Evolutionary conservation across 2,888 invertebrate genomes (phyloP).

Genomic region (Imbricaverruca yamaguchii): DNA sequence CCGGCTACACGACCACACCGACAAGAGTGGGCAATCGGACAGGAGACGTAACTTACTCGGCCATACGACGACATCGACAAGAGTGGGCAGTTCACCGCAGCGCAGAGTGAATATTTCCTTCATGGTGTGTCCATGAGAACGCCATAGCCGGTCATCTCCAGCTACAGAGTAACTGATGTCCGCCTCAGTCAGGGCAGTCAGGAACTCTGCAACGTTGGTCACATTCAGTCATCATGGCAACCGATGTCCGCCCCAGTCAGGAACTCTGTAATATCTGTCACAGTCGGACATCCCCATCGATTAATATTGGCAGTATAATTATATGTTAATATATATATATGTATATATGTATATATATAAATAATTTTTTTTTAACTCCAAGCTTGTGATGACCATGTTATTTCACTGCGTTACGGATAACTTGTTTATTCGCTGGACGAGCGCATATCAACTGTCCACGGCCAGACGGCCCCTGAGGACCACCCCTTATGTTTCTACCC

Average conservation of each 20-base stretch:
- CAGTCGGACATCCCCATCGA: no score
- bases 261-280: no score
- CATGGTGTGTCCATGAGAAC: slow-evolving; percentile 88
- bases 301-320: neutral
- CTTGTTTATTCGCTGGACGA: no score
- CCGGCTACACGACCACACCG: no score
- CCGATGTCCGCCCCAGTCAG: slow-evolving; percentile 21
- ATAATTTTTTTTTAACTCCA: neutral
- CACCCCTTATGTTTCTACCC: no score
- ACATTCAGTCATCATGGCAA: no score
- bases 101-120: slow-evolving; percentile 76
- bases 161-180: slow-evolving; percentile 58
- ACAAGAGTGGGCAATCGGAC: no score
- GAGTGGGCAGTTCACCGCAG: slow-evolving; percentile 61
- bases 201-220: slow-evolving; percentile 43
- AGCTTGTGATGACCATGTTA: no score
- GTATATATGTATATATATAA: slow-evolving; percentile 4
- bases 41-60: slow-evolving; percentile 52
- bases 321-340: slow-evolving; percentile 6
- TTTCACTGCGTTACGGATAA: no score
- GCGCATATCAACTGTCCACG: no score
- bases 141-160: slow-evolving; percentile 72
- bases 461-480: no score
- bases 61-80: slow-evolving; percentile 93
- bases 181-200: slow-evolving; percentile 50